Percentiles rank a stretch among this genome's conserved stretches.
phyloP scores from a whole-genome alignment of 2,888 invertebrate species.

The Drosophila meridiana region DNA sequence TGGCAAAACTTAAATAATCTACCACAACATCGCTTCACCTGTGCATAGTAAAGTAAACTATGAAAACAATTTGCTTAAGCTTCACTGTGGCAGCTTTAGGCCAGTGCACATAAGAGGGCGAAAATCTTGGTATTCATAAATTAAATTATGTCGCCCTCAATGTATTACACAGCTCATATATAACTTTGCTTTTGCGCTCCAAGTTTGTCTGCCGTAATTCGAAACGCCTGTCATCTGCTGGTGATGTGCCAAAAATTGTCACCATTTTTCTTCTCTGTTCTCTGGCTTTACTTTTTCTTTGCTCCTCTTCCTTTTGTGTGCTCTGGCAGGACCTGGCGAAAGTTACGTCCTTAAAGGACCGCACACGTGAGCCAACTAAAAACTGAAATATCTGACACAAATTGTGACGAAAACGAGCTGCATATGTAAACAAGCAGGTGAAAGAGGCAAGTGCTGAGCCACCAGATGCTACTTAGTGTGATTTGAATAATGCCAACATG shows the following conservation, averaged over 20 bases:
- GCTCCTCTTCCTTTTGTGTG: background rate
- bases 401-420: conserved; percentile 19
- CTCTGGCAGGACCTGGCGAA: conserved; percentile 17
- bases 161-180: conserved; percentile 14
- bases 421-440: conserved; percentile 2
- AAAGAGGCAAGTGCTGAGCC: background rate
- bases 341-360: conserved; percentile 20
- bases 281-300: background rate
- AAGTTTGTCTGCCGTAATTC: conserved; percentile 27
- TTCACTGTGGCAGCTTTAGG: background rate
- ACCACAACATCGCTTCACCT: background rate
- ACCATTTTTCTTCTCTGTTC: conserved; percentile 37
- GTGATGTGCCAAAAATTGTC: conserved; percentile 53
- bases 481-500: conserved; percentile 8
- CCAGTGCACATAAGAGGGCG: conserved; percentile 4
- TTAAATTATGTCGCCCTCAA: conserved; percentile 46
- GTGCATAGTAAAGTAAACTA: background rate
- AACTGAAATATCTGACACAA: conserved; percentile 13
- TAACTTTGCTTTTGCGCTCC: conserved; percentile 14
- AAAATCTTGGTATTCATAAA: conserved; percentile 42
- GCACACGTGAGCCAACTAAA: conserved; percentile 16
- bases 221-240: conserved; percentile 48
- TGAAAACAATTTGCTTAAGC: background rate
- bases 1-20: background rate
- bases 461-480: conserved; percentile 10